Evolutionary conservation across 23 tunicate genomes (phyloP).

Genomic region (Halocynthia aurantium): DNA sequence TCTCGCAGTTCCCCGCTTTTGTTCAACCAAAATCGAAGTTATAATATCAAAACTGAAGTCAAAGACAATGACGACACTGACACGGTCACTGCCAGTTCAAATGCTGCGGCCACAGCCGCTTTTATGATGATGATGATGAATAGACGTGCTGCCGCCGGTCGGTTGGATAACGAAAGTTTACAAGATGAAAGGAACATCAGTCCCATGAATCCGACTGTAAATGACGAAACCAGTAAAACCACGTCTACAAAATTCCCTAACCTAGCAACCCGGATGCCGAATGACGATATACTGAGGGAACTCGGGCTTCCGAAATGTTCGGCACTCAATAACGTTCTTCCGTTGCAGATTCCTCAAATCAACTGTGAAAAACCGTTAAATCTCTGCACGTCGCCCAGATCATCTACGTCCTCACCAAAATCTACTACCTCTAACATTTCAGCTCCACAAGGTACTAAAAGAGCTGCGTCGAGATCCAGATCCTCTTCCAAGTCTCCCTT

Average conservation of each 20-base stretch:
- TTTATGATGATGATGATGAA: conserved; percentile 18
- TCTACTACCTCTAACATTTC: conserved; percentile 2
- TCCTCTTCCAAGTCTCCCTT: neutral
- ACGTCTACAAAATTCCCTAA: neutral
- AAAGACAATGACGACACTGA: neutral
- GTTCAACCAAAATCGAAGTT: too few species aligned
- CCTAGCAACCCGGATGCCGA: neutral
- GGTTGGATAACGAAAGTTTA: too few species aligned
- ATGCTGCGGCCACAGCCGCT: conserved; percentile 24
- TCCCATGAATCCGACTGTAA: neutral
- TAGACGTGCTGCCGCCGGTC: neutral
- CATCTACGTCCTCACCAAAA: conserved; percentile 33
- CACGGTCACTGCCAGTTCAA: neutral
- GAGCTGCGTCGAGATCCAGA: neutral
- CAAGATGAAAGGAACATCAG: too few species aligned
- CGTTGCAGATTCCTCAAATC: conserved; percentile 11
- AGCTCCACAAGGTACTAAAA: conserved; percentile 1
- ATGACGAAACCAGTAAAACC: neutral
- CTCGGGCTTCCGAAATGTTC: conserved; percentile 19
- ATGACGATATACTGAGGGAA: conserved; percentile 19
- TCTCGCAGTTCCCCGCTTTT: too few species aligned
- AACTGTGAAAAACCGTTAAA: conserved; percentile 49
- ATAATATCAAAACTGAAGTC: too few species aligned
- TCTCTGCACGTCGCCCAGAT: conserved; percentile 76
- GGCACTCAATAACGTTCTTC: conserved; percentile 11